Conservation (phyloP, 1,140 invertebrate genomes). For the Diachasma alloeum region DNA sequence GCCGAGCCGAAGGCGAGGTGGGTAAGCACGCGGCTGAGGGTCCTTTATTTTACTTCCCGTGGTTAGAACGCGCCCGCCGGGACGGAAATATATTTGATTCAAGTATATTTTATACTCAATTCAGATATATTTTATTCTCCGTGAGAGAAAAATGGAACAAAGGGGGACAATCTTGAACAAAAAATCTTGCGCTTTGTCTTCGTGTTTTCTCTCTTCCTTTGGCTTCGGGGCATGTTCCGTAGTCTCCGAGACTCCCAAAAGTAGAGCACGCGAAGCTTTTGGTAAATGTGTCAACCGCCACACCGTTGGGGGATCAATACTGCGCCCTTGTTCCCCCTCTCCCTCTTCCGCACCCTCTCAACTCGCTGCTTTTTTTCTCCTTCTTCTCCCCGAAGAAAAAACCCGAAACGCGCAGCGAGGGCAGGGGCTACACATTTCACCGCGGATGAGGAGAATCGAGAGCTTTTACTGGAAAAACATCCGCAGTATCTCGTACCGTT, state of each 20-base stretch:
- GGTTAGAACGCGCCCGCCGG: no score
- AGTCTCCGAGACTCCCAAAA: slow-evolving; percentile 32
- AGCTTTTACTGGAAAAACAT: not conserved
- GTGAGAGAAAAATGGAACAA: no score
- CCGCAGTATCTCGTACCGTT: not conserved
- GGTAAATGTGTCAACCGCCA: slow-evolving; percentile 54
- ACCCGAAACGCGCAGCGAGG: no score
- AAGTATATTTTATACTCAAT: no score
- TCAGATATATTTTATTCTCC: no score
- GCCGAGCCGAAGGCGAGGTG: no score
- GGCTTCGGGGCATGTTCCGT: slow-evolving; percentile 15
- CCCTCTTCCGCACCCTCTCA: slow-evolving; percentile 3
- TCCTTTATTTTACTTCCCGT: no score
- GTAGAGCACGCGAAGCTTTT: slow-evolving; percentile 50
- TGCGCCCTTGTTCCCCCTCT: slow-evolving; percentile 48
- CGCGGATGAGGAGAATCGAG: not conserved
- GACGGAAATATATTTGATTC: no score
- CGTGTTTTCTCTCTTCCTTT: not conserved
- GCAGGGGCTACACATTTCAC: not conserved
- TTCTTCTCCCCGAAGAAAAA: not conserved
- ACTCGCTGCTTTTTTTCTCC: not conserved
- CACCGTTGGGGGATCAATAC: slow-evolving; percentile 51
- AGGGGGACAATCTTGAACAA: not conserved
- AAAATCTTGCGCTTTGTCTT: not conserved
- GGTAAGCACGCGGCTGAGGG: no score